A percentile compares a stretch with the other conserved stretches of the same genome.
Conservation (phyloP, 2,113 vertebrate species). For the Laticauda laticaudata region DNA sequence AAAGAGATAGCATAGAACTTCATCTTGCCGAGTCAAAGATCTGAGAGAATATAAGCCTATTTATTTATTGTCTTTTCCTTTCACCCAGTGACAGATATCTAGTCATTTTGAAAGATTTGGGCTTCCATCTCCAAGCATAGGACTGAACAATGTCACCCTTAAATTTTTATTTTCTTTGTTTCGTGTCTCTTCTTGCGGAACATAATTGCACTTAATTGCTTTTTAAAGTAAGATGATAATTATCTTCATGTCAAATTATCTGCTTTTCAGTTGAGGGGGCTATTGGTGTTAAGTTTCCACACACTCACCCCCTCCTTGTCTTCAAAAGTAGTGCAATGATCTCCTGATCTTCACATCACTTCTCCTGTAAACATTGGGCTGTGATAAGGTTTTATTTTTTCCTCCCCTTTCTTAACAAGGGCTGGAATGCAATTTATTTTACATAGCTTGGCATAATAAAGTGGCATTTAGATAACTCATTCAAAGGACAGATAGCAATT, state of each 20-base stretch:
- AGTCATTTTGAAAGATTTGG: background rate
- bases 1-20: background rate
- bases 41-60: background rate
- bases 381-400: constrained; percentile 55
- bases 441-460: constrained; percentile 73
- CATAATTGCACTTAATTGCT: constrained; percentile 53
- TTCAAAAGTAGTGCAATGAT: constrained; percentile 45
- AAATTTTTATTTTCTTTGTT: constrained; percentile 41
- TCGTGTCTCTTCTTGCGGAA: constrained; percentile 7
- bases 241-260: constrained; percentile 51
- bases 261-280: constrained; percentile 56
- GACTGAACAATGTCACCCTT: background rate
- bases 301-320: background rate
- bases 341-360: constrained; percentile 54
- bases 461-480: constrained; percentile 70
- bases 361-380: constrained; percentile 63
- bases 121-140: too few species aligned
- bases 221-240: constrained; percentile 57
- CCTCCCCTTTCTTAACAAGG: constrained; percentile 62
- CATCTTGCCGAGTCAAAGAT: background rate
- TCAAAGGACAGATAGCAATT: constrained; percentile 69
- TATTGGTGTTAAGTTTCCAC: constrained; percentile 52
- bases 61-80: background rate
- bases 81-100: background rate
- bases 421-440: constrained; percentile 74